A percentile compares a stretch with the other conserved stretches of the same genome.
These are phyloP conservation scores for Ctenosaura bakeri DNA, from an alignment of 2,797 vertebrate species.

Conservation along the genomic window DNA sequence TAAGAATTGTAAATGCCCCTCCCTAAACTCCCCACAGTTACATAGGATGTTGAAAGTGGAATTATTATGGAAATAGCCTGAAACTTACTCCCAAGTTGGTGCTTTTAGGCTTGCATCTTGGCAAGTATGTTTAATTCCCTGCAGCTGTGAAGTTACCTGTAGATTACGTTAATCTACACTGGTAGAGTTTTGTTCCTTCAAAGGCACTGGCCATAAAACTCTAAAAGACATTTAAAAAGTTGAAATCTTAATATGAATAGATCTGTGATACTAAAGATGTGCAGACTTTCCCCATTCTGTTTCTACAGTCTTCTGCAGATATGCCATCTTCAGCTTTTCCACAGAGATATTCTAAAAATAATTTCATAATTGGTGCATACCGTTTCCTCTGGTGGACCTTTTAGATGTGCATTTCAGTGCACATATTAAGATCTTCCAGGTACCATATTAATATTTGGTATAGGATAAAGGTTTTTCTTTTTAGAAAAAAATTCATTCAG, in stretches of 20 bases:
- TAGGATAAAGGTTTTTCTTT: background rate
- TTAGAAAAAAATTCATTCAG: background rate
- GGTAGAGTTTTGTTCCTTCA: background rate
- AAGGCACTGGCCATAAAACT: background rate
- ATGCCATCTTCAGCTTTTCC: background rate
- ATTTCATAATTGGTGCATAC: background rate
- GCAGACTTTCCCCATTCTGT: background rate
- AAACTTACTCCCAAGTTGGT: background rate
- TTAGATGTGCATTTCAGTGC: background rate
- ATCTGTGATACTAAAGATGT: background rate
- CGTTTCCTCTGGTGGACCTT: background rate
- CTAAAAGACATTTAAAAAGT: background rate
- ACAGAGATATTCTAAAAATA: background rate
- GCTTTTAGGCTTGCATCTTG: too few species aligned
- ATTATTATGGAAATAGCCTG: too few species aligned
- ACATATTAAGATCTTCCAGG: background rate
- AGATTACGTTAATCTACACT: background rate
- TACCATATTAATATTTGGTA: background rate
- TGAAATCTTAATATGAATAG: background rate
- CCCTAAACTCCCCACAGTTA: too few species aligned
- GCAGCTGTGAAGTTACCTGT: background rate
- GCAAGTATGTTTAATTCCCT: background rate
- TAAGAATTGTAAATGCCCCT: too few species aligned
- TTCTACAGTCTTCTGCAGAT: background rate
- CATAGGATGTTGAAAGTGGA: too few species aligned